Evolutionary conservation across 2,888 invertebrate genomes (phyloP).

Genomic region (Pilophorus perplexus): DNA sequence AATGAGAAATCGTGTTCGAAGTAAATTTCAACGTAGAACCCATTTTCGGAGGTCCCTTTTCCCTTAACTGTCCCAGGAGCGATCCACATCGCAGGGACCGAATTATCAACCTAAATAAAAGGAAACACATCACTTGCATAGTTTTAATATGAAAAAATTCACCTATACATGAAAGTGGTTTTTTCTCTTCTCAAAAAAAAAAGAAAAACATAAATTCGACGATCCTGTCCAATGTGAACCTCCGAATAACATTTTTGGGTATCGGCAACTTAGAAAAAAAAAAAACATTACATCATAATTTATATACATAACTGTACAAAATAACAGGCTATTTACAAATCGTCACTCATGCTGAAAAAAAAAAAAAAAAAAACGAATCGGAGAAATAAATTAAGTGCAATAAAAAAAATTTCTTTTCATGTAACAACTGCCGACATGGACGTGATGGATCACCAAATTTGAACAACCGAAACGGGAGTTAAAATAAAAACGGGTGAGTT

Average conservation of each 20-base stretch:
- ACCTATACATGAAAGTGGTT: slow-evolving; percentile 32
- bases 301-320: slow-evolving; percentile 45
- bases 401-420: slow-evolving; percentile 18
- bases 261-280: slow-evolving; percentile 11
- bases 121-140: slow-evolving; percentile 23
- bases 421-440: slow-evolving; percentile 6
- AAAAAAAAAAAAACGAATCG: slow-evolving; percentile 13
- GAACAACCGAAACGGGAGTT: too few species aligned
- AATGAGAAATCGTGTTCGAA: too few species aligned
- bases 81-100: too few species aligned
- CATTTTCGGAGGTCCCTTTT: too few species aligned
- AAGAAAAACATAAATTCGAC: slow-evolving; percentile 5
- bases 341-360: neutral
- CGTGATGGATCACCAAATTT: neutral
- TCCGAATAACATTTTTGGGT: slow-evolving; percentile 44
- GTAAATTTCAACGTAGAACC: too few species aligned
- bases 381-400: slow-evolving; percentile 5
- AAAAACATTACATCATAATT: slow-evolving; percentile 36
- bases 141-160: slow-evolving; percentile 30
- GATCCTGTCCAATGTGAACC: slow-evolving; percentile 43
- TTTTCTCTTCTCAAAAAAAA: slow-evolving; percentile 8
- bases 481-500: too few species aligned
- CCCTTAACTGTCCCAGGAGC: too few species aligned
- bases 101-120: too few species aligned
- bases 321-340: slow-evolving; percentile 44